A percentile compares a stretch with the other conserved stretches of the same genome.
Evolutionary conservation across 2,113 vertebrate genomes (phyloP).

Genomic region (mouse (Mus musculus)): GRCm39 chr6:54648001-54648500

Average conservation of each 20-base stretch:
- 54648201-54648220: background rate
- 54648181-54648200: background rate
- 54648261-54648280: background rate
- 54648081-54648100: background rate
- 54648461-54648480: background rate
- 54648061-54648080: no score
- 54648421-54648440: background rate
- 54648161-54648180: background rate
- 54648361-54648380: background rate
- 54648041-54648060: background rate
- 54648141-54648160: background rate
- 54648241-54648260: background rate
- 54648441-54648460: background rate
- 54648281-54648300: background rate
- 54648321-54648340: no score
- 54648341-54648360: no score
- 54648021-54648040: background rate
- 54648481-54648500: background rate
- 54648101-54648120: background rate
- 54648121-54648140: background rate
- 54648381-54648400: background rate
- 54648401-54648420: background rate
- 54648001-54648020: background rate
- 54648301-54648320: no score
- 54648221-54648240: background rate